phyloP scores from a whole-genome alignment of 2,113 vertebrate species.

The Tor tambroides region DNA sequence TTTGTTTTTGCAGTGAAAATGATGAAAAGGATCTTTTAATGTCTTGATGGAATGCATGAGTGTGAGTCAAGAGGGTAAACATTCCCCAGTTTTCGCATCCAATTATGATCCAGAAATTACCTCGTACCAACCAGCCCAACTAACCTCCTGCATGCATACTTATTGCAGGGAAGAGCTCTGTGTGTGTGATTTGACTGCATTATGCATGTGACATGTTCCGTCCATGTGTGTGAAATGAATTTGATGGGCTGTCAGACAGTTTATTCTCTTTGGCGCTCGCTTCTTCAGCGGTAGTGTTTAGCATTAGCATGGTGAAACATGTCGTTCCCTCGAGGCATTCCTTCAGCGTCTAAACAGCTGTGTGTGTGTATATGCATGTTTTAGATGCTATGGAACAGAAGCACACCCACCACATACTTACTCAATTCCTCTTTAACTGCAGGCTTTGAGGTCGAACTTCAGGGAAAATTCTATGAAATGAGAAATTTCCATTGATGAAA shows the following conservation, averaged over 20 bases:
- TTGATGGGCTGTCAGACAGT: slow-evolving; percentile 29
- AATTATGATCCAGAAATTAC: neutral
- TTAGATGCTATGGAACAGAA: neutral
- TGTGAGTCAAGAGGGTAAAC: neutral
- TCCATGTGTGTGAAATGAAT: slow-evolving; percentile 31
- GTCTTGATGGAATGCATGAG: neutral
- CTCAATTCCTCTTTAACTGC: neutral
- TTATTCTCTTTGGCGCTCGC: neutral
- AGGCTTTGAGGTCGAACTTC: neutral
- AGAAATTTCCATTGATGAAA: neutral
- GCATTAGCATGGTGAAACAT: slow-evolving; percentile 30
- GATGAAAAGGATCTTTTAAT: neutral
- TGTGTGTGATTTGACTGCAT: slow-evolving; percentile 24
- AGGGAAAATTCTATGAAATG: neutral
- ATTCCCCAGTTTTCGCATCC: no score
- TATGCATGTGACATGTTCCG: slow-evolving; percentile 32
- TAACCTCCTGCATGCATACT: neutral
- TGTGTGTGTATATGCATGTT: neutral
- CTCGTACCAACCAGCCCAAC: neutral
- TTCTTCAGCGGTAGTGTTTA: slow-evolving; percentile 5
- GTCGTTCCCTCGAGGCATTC: slow-evolving; percentile 7
- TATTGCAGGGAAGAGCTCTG: neutral
- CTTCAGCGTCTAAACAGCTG: slow-evolving; percentile 11
- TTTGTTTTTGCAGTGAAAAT: neutral
- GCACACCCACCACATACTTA: neutral